A percentile compares a stretch with the other conserved stretches of the same genome.
Conservation (phyloP, 2,888 invertebrate species). For the Melanostoma mellinum region DNA sequence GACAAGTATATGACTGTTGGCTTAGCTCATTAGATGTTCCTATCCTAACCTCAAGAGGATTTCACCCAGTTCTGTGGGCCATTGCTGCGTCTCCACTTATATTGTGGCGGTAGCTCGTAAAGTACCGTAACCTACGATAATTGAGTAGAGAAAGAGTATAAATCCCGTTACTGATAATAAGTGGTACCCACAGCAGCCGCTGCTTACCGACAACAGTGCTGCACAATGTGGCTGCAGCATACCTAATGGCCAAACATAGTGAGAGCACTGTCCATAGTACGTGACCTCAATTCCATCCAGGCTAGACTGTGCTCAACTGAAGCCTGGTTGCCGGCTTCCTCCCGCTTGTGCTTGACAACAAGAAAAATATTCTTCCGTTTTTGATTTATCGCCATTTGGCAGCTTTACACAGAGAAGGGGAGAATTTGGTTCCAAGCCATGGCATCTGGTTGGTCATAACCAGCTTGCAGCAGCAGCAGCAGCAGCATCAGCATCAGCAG, state of each 20-base stretch:
- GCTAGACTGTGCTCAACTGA: constrained; percentile 44
- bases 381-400: constrained; percentile 70
- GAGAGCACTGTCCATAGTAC: constrained; percentile 33
- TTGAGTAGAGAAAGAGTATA: constrained; percentile 61
- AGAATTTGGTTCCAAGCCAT: constrained; percentile 8
- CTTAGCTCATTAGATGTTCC: constrained; percentile 58
- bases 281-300: constrained; percentile 65
- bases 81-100: constrained; percentile 31
- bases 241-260: constrained; percentile 53
- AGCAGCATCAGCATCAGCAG: no score
- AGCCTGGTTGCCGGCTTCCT: constrained; percentile 28
- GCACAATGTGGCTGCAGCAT: constrained; percentile 55
- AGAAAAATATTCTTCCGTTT: constrained; percentile 70
- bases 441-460: constrained; percentile 43
- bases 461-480: neutral
- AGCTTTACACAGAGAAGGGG: constrained; percentile 26
- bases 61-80: constrained; percentile 51
- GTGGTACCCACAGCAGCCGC: constrained; percentile 52
- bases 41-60: constrained; percentile 33
- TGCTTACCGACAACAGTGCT: constrained; percentile 12
- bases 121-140: constrained; percentile 67
- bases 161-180: constrained; percentile 69
- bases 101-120: constrained; percentile 47
- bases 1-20: no score
- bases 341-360: constrained; percentile 45